A percentile compares a stretch with the other conserved stretches of the same genome.
phyloP scores from a whole-genome alignment of 2,888 invertebrate species.

The Phalera bucephala region DNA sequence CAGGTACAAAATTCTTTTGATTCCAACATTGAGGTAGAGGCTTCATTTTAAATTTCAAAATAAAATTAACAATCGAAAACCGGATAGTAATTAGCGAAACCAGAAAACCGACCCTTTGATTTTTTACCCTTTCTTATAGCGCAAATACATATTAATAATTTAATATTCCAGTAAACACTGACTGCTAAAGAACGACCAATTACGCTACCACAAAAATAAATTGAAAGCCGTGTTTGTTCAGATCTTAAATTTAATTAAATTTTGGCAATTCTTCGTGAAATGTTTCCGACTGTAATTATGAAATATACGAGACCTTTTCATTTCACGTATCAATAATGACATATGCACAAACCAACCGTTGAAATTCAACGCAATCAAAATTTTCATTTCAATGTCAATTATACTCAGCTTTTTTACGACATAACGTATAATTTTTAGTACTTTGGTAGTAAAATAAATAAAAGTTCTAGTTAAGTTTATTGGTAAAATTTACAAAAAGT shows the following conservation, averaged over 20 bases:
- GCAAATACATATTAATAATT: conserved; percentile 27
- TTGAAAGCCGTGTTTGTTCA: conserved; percentile 36
- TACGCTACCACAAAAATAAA: conserved; percentile 39
- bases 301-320: too few species aligned
- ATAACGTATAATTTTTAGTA: too few species aligned
- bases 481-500: too few species aligned
- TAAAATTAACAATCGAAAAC: conserved; percentile 27
- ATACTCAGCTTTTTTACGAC: too few species aligned
- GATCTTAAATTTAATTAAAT: conserved; percentile 41
- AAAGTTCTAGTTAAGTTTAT: too few species aligned
- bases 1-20: conserved; percentile 38
- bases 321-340: too few species aligned
- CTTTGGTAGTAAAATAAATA: too few species aligned
- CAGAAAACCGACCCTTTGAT: conserved; percentile 17
- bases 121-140: conserved; percentile 18
- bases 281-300: too few species aligned
- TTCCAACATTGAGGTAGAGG: conserved; percentile 32
- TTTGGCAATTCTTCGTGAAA: conserved; percentile 5
- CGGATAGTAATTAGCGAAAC: conserved; percentile 40
- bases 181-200: conserved; percentile 37
- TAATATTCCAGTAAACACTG: conserved; percentile 37
- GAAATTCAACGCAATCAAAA: too few species aligned
- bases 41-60: conserved; percentile 40
- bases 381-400: too few species aligned
- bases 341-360: too few species aligned